Percentiles rank a stretch among this genome's conserved stretches.
phyloP scores from a whole-genome alignment of 2,113 vertebrate genomes.

The Gracilinanus agilis region DNA sequence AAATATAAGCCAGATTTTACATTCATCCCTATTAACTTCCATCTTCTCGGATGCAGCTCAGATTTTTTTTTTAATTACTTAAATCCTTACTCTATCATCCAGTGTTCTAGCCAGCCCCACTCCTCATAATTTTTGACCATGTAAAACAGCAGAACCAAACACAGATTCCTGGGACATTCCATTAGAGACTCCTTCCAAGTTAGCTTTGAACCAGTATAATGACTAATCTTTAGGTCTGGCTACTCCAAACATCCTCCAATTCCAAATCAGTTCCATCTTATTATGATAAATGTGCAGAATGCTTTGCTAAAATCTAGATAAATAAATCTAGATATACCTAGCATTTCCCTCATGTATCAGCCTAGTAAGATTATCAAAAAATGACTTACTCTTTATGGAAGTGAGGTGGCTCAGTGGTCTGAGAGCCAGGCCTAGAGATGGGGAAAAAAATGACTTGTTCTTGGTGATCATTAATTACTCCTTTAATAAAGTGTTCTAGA shows the following conservation, averaged over 20 bases:
- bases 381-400: too few species aligned
- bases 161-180: background rate
- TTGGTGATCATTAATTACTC: background rate
- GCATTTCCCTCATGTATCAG: background rate
- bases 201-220: background rate
- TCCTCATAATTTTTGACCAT: background rate
- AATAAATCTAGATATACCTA: background rate
- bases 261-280: background rate
- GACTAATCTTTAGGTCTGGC: background rate
- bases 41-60: background rate
- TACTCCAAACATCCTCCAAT: background rate
- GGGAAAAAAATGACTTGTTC: background rate
- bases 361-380: background rate
- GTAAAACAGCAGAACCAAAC: background rate
- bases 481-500: background rate
- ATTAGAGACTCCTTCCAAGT: background rate
- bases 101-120: background rate
- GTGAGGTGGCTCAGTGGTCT: too few species aligned
- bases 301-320: background rate
- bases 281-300: background rate
- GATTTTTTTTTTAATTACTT: background rate
- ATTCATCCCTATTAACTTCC: background rate
- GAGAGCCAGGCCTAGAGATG: too few species aligned
- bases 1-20: background rate
- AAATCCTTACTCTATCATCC: background rate